Conservation (phyloP, 2,888 invertebrate genomes). For the Ditylenchus weischeri region DNA sequence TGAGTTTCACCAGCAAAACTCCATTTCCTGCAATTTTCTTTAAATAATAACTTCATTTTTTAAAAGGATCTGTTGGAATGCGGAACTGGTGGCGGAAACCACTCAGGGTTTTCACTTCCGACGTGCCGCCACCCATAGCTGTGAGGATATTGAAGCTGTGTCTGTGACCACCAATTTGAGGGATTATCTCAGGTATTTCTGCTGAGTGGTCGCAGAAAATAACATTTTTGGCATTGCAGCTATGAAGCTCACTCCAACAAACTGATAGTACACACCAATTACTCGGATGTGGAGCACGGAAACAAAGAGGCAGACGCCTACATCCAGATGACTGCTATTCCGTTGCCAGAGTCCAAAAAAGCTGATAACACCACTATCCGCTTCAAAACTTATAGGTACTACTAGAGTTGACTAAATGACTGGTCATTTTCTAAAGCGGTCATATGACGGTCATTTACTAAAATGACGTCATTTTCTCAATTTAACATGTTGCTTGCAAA, state of each 20-base stretch:
- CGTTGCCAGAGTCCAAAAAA: conserved; percentile 16
- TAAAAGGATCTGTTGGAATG: conserved; percentile 52
- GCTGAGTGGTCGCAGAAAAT: neutral
- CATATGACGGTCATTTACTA: too few species aligned
- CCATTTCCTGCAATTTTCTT: neutral
- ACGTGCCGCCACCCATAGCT: conserved; percentile 38
- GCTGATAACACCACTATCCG: conserved; percentile 15
- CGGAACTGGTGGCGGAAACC: conserved; percentile 25
- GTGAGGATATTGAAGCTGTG: conserved; percentile 42
- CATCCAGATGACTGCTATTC: conserved; percentile 36
- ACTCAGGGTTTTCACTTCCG: conserved; percentile 27
- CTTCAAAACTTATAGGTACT: conserved; percentile 22
- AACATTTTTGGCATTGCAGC: neutral
- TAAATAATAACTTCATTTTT: conserved; percentile 4
- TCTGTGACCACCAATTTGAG: conserved; percentile 30
- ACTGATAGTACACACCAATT: conserved; percentile 35
- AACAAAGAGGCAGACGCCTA: conserved; percentile 31
- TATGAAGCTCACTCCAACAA: conserved; percentile 27
- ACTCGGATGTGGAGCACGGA: conserved; percentile 21
- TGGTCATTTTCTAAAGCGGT: too few species aligned
- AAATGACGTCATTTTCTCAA: too few species aligned
- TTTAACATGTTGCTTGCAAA: too few species aligned
- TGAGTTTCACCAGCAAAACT: too few species aligned
- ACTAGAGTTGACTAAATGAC: too few species aligned
- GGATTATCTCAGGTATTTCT: conserved; percentile 35